Conservation (phyloP, 2,888 invertebrate genomes). For the Dichetophora obliterata region DNA sequence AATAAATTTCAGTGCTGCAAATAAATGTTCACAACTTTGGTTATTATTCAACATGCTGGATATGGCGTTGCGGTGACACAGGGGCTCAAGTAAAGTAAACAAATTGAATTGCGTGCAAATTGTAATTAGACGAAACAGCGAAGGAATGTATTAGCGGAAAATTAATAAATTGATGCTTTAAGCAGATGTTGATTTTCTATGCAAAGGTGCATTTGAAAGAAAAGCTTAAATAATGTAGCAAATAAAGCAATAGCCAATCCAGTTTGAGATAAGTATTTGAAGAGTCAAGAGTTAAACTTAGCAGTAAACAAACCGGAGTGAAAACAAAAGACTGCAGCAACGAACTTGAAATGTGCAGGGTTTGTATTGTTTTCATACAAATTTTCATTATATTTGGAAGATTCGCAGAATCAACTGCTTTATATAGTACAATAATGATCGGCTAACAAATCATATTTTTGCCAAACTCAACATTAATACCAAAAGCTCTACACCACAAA, state of each 20-base stretch:
- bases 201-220: no score
- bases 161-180: not conserved
- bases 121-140: not conserved
- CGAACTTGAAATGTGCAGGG: not conserved
- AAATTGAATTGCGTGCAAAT: slow-evolving; percentile 18
- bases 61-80: not conserved
- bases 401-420: not conserved
- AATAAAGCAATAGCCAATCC: no score
- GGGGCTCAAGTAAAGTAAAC: not conserved
- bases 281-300: not conserved
- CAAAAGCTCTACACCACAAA: slow-evolving; percentile 17
- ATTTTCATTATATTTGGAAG: not conserved
- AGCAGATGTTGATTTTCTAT: not conserved
- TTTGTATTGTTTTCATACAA: not conserved
- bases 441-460: slow-evolving; percentile 43
- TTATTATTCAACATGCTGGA: slow-evolving; percentile 13
- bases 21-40: slow-evolving; percentile 17
- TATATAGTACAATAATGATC: slow-evolving; percentile 7
- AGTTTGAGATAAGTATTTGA: no score
- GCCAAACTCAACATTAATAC: slow-evolving; percentile 48
- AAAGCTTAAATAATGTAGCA: no score
- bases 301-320: not conserved
- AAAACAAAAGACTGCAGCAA: not conserved
- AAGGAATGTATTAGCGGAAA: not conserved
- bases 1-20: slow-evolving; percentile 20